These are phyloP conservation scores for Rhamphomyia laevipes DNA, from an alignment of 2,888 invertebrate genomes.

Conservation along the genomic window DNA sequence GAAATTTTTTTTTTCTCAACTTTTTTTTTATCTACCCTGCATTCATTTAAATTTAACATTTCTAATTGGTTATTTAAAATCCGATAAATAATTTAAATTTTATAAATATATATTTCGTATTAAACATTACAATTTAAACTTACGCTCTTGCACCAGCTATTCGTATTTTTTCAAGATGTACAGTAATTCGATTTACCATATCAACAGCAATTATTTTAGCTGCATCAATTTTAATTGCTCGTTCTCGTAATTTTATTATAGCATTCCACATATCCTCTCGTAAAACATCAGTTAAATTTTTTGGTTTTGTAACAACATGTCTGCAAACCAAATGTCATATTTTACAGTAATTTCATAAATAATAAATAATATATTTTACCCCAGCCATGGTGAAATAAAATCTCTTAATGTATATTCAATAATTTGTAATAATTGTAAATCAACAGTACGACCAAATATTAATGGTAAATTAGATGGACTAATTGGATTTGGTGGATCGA, in stretches of 20 bases:
- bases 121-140: conserved; percentile 38
- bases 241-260: conserved; percentile 60
- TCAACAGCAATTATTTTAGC: conserved; percentile 73
- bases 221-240: conserved; percentile 63
- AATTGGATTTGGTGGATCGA: conserved; percentile 35
- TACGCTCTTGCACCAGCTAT: conserved; percentile 63
- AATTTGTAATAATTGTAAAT: conserved; percentile 69
- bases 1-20: no score
- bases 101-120: conserved; percentile 5
- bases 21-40: conserved; percentile 4
- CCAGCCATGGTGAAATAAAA: conserved; percentile 66
- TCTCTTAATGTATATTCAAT: conserved; percentile 69
- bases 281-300: conserved; percentile 49
- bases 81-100: no score
- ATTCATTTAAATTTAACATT: background rate
- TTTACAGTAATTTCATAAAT: background rate
- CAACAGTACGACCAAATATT: conserved; percentile 74
- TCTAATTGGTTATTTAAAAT: no score
- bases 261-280: conserved; percentile 77
- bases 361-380: conserved; percentile 17
- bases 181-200: conserved; percentile 65
- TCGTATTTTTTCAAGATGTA: conserved; percentile 76
- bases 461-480: conserved; percentile 53
- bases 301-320: conserved; percentile 54
- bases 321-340: conserved; percentile 18